These are phyloP conservation scores for Nannospalax galili DNA, from an alignment of 2,113 vertebrate genomes.

Conservation along the genomic window DNA sequence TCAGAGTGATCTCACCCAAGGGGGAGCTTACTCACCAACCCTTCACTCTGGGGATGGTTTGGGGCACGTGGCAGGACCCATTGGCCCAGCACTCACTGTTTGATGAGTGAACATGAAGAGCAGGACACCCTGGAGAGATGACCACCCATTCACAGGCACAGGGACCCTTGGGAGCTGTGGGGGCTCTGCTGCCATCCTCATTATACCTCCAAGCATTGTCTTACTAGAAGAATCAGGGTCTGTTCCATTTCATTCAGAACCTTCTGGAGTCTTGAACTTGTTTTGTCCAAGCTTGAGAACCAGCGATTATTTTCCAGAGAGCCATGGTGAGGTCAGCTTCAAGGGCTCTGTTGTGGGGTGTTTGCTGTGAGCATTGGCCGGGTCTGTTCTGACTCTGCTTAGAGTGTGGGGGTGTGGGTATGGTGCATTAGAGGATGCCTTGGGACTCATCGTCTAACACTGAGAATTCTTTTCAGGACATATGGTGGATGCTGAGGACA, in stretches of 20 bases:
- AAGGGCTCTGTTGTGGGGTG: not conserved
- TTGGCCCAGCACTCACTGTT: not conserved
- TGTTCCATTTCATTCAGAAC: not conserved
- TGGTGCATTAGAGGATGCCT: not conserved
- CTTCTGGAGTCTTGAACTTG: not conserved
- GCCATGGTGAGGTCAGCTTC: not conserved
- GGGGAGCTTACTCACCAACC: too few relatives aligned
- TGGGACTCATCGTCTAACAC: accelerated
- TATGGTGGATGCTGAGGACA: too few relatives aligned
- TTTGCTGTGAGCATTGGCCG: not conserved
- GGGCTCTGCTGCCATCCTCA: not conserved
- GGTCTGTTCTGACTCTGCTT: not conserved
- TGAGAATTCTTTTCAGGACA: too few relatives aligned
- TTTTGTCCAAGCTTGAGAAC: not conserved
- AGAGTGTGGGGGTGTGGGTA: not conserved
- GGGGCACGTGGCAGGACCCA: not conserved
- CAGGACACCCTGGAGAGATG: not conserved
- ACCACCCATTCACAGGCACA: not conserved
- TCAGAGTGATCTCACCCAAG: not conserved
- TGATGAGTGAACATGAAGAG: not conserved
- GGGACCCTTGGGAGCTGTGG: not conserved
- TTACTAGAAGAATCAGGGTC: not conserved
- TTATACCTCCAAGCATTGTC: too few relatives aligned
- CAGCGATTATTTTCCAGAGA: not conserved
- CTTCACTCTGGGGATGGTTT: not conserved